Evolutionary conservation across 2,888 invertebrate species (phyloP).

Genomic region (Dicycla oo): DNA sequence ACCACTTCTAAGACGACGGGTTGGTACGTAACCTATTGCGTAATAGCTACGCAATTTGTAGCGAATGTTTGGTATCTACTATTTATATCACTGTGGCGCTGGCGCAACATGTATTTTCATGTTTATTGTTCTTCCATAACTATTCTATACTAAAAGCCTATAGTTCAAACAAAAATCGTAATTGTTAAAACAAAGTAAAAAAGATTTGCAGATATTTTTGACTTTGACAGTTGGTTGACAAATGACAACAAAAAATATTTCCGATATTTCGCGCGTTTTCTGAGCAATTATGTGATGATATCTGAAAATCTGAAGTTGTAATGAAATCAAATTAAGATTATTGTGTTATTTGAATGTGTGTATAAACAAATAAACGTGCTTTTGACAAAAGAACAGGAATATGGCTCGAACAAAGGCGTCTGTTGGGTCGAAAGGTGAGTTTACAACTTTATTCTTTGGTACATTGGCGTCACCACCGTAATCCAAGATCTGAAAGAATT

Average conservation of each 20-base stretch:
- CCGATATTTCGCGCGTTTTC: slow-evolving; percentile 46
- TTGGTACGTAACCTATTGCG: too few species aligned
- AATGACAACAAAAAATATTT: slow-evolving; percentile 11
- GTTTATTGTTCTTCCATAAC: too few species aligned
- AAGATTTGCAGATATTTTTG: neutral
- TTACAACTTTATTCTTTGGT: slow-evolving; percentile 1
- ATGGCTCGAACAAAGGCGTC: slow-evolving; percentile 79
- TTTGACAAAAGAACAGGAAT: neutral
- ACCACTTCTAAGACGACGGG: too few species aligned
- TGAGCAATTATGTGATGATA: too few species aligned
- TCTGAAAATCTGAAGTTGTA: neutral
- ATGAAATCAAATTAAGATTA: neutral
- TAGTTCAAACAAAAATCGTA: slow-evolving; percentile 1
- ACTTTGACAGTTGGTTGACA: slow-evolving; percentile 10
- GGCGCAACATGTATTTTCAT: too few species aligned
- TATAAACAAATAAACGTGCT: neutral
- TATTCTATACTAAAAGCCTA: slow-evolving; percentile 8
- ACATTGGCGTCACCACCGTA: neutral
- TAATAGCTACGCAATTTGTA: too few species aligned
- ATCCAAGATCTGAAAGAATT: neutral
- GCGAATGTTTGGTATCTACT: too few species aligned
- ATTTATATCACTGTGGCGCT: too few species aligned
- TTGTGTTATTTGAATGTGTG: neutral
- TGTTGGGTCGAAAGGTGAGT: slow-evolving; percentile 81
- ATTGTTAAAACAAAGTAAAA: neutral